Evolutionary conservation across 2,113 vertebrate genomes (phyloP).

Genomic region (Hippocampus abdominalis): DNA sequence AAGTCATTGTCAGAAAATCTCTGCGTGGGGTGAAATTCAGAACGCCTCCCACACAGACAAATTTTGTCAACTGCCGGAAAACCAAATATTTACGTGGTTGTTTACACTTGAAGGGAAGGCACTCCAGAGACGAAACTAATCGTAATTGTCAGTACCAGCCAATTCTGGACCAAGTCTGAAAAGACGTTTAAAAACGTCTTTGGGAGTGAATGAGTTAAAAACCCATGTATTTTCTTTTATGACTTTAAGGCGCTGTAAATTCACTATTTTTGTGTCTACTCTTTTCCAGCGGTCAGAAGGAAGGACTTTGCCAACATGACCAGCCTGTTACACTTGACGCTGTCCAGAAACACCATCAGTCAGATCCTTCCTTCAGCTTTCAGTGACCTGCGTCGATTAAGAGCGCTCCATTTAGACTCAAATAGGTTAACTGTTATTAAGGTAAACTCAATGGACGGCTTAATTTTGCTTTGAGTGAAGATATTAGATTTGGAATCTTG

Average conservation of each 20-base stretch:
- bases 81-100: too few relatives aligned
- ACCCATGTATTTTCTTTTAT: neutral
- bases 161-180: too few relatives aligned
- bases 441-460: conserved; percentile 27
- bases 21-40: too few relatives aligned
- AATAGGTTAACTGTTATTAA: conserved; percentile 82
- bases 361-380: conserved; percentile 90
- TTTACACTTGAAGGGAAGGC: neutral
- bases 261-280: neutral
- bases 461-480: neutral
- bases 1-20: too few relatives aligned
- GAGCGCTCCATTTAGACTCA: conserved; percentile 88
- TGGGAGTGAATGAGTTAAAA: too few relatives aligned
- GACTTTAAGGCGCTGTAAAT: neutral
- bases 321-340: conserved; percentile 82
- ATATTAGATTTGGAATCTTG: neutral
- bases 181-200: too few relatives aligned
- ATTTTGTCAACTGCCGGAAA: too few relatives aligned
- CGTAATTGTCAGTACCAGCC: too few relatives aligned
- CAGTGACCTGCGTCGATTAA: conserved; percentile 82
- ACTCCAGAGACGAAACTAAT: neutral
- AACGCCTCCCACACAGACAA: too few relatives aligned
- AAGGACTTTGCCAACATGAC: conserved; percentile 96
- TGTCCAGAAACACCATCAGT: conserved; percentile 92
- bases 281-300: conserved; percentile 65